These are phyloP conservation scores for Cyprinodon diabolis DNA, from an alignment of 2,797 vertebrate genomes.

Conservation along the genomic window DNA sequence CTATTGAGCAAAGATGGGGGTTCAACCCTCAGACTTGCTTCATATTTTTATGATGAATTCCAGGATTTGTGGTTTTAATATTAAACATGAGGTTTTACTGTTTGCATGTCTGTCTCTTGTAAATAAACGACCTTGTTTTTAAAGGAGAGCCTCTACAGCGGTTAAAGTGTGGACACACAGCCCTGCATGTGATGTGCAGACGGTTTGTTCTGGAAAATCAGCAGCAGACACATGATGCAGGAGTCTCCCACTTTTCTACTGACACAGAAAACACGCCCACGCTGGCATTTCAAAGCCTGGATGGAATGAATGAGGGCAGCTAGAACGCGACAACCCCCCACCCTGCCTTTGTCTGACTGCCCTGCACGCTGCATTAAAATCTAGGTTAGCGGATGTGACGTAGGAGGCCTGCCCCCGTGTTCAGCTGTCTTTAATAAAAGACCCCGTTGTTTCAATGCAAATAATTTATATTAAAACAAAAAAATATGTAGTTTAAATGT, in stretches of 20 bases:
- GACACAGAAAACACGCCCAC: constrained; percentile 7
- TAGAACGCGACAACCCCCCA: constrained; percentile 36
- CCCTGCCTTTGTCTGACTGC: constrained; percentile 47
- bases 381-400: constrained; percentile 73
- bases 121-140: constrained; percentile 40
- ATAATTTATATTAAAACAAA: neutral
- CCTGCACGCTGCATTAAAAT: constrained; percentile 30
- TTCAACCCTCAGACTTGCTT: neutral
- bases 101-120: neutral
- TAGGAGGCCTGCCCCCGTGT: constrained; percentile 25
- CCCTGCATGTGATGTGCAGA: constrained; percentile 14
- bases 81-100: neutral
- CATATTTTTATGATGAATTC: no score
- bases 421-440: neutral
- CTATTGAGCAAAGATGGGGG: neutral
- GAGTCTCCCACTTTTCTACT: constrained; percentile 14
- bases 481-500: fast-evolving
- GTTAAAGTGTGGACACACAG: neutral
- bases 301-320: constrained; percentile 45
- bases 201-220: constrained; percentile 39
- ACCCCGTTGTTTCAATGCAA: fast-evolving
- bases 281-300: constrained; percentile 5
- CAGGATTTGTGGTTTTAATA: neutral
- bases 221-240: constrained; percentile 43
- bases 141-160: neutral